Base-by-base conservation (phyloP, 2,888 invertebrate genomes). In the Sminthurides aquaticus region DNA sequence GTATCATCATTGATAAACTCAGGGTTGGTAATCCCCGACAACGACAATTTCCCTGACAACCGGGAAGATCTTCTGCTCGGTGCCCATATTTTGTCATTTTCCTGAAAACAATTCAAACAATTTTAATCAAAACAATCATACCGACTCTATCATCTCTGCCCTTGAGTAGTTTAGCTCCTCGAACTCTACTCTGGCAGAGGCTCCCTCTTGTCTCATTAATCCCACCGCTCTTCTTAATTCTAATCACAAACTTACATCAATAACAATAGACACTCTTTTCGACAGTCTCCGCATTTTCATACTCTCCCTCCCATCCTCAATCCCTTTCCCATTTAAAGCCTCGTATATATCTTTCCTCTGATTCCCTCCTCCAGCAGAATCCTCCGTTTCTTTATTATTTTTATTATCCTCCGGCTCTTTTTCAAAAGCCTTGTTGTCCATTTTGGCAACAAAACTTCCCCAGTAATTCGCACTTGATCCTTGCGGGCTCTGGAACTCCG, bases 61-160 rank as follows among this genome's bases (percentile, higher is more conserved):
- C 57, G 25, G 8, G 62, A 62, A 15, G 62, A 55, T n/a, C 62
- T 29, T 26, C 62, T 20, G 27, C 56, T 48, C 8, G 62, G 62
- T 15, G 62, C 62, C 62, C 62, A 62, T 29, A 62, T 62, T 62
- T 62, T 56, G 56, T 62, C 62, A 56, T 62, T 62, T 62, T 62
- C 56, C 62, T 62, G 56, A 2, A 61, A 60, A 2, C 29, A 11
- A 60, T 29, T 1, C 34, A 29, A 29, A 58, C 58, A 29, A 20
- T 43, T 15, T 15, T 8, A 43, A 43, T 43, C 48, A 43, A n/a
- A n/a, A n/a, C n/a, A n/a, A n/a, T n/a, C n/a, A n/a, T n/a, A n/a
- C n/a, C n/a, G n/a, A n/a, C n/a, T n/a, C n/a, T n/a, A n/a, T n/a
- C n/a, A n/a, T n/a, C n/a, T n/a, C n/a, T n/a, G n/a, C n/a, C n/a